These are phyloP conservation scores for Pammene fasciana DNA, from an alignment of 2,888 invertebrate species.

Conservation along the genomic window DNA sequence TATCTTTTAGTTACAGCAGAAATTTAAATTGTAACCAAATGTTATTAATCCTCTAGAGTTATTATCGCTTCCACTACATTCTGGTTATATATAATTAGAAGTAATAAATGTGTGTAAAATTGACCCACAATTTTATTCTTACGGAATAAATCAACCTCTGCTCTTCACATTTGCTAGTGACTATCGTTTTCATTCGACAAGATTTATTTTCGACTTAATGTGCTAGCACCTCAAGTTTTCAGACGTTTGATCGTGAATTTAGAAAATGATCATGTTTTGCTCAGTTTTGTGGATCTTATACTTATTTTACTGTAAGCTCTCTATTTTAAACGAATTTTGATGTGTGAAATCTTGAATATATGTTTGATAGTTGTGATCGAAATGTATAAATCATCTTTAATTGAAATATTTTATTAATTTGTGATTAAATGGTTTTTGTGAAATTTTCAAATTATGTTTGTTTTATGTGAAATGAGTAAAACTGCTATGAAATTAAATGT, in stretches of 20 bases:
- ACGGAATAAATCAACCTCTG: too few relatives aligned
- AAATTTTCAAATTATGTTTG: slow-evolving; percentile 31
- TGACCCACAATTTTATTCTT: too few relatives aligned
- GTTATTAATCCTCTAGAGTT: too few relatives aligned
- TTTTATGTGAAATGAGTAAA: slow-evolving; percentile 23
- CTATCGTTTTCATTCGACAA: too few relatives aligned
- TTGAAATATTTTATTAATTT: slow-evolving; percentile 40
- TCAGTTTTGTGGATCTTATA: slow-evolving; percentile 35
- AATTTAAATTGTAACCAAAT: too few relatives aligned
- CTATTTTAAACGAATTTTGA: slow-evolving; percentile 28
- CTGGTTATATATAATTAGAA: too few relatives aligned
- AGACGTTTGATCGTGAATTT: neutral
- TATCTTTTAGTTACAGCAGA: too few relatives aligned
- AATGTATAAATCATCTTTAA: slow-evolving; percentile 44
- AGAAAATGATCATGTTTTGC: slow-evolving; percentile 23
- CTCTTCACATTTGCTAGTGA: too few relatives aligned
- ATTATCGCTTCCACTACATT: too few relatives aligned
- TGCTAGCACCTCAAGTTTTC: slow-evolving; percentile 17
- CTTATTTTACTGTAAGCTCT: slow-evolving; percentile 26
- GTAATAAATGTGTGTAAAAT: too few relatives aligned
- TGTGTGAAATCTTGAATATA: slow-evolving; percentile 3
- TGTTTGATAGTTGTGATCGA: slow-evolving; percentile 16
- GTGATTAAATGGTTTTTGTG: slow-evolving; percentile 22
- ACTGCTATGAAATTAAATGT: slow-evolving; percentile 40
- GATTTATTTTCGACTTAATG: too few relatives aligned